A percentile compares a stretch with the other conserved stretches of the same genome.
phyloP scores from a whole-genome alignment of 2,888 invertebrate species.

The Liposcelis brunnea region DNA sequence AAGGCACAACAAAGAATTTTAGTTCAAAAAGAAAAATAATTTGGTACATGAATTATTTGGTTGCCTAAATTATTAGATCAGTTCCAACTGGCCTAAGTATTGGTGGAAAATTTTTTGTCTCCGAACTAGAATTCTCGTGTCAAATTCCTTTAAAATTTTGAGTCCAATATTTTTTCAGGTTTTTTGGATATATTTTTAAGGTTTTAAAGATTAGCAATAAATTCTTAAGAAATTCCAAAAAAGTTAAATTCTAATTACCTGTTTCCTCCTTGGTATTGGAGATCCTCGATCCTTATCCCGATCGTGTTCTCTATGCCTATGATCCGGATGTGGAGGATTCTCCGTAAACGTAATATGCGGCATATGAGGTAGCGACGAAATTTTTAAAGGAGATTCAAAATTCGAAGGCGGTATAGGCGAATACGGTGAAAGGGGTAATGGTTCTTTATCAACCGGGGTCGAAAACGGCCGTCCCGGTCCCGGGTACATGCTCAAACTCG shows the following conservation, averaged over 20 bases:
- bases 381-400: constrained; percentile 21
- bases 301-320: constrained; percentile 24
- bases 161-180: too few relatives aligned
- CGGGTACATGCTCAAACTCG: constrained; percentile 21
- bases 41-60: too few relatives aligned
- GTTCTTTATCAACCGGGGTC: constrained; percentile 10
- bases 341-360: constrained; percentile 31
- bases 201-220: too few relatives aligned
- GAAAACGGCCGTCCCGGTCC: constrained; percentile 10
- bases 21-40: too few relatives aligned
- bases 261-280: constrained; percentile 69
- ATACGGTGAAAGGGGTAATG: constrained; percentile 13
- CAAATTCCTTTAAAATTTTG: too few relatives aligned
- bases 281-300: constrained; percentile 27
- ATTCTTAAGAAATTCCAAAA: too few relatives aligned
- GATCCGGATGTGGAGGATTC: constrained; percentile 23
- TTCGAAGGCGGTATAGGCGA: constrained; percentile 20
- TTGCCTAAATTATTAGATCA: too few relatives aligned
- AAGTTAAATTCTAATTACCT: constrained; percentile 21
- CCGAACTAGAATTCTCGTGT: too few relatives aligned
- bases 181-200: too few relatives aligned
- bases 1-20: too few relatives aligned
- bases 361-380: constrained; percentile 28
- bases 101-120: too few relatives aligned
- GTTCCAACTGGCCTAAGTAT: too few relatives aligned